Evolutionary conservation across 2,888 invertebrate genomes (phyloP), one percentile per base, ranked within the genome.

Genomic region (Athalia cordata): DNA sequence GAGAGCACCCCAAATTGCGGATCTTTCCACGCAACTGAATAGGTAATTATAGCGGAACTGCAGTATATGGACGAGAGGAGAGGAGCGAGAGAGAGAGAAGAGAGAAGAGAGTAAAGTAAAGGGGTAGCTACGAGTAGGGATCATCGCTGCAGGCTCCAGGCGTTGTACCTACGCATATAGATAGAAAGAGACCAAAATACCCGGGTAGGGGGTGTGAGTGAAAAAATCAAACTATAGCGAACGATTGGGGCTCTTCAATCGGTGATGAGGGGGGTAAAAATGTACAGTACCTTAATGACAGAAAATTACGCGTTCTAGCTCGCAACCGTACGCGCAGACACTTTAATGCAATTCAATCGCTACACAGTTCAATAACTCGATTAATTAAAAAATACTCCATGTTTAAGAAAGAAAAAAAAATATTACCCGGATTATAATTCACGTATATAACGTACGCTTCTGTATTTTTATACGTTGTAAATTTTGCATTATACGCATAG

Each of bases 341-440:
- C 89, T 89, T 29, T 88, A 87, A 89, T 88, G 88, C 88, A 85
- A 89, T 87, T 87, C 87, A 85, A 89, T 89, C 86, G 87, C 86
- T 84, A 87, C 87, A 88, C 89, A 89, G 89, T 89, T 87, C 86
- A 89, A 89, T 89, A 89, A 89, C 89, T 89, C 89, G 87, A 88
- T 88, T 89, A 89, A 89, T 89, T 89, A 89, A 89, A 89, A 89
- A 88, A 88, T 87, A 84, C 86, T 82, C 82, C 82, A 84, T 82
- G 84, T 85, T 84, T n/a, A 11, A 7, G 62, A 11, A 62, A 15
- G 15, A 15, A 62, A 62, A 62, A 62, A 8, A 8, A 11, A n/a
- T 55, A 68, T 7, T 55, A 55, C 29, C 50, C 29, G n/a, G 57
- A 43, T 45, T 5, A 8, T 45, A 45, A 57, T 55, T n/a, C 55